Percentiles rank a stretch among this genome's conserved stretches.
Conservation (phyloP, 2,888 invertebrate genomes). For the Sesia bembeciformis region DNA sequence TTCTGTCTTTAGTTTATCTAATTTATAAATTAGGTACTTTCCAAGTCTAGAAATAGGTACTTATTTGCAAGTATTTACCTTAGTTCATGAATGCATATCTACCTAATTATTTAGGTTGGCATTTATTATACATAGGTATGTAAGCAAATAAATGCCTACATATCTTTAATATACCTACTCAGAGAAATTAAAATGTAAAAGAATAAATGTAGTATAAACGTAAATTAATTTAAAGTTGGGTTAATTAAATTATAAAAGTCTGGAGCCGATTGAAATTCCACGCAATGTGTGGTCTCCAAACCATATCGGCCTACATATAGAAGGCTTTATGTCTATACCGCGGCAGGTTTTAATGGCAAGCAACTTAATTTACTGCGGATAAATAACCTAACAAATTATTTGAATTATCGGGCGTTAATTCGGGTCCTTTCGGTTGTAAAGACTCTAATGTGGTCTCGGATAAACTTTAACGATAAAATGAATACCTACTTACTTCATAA, state of each 20-base stretch:
- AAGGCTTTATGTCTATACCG: constrained; percentile 1
- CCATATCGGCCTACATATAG: not conserved
- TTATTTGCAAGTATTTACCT: no score
- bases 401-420: constrained; percentile 1
- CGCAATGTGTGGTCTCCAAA: constrained; percentile 25
- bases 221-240: not conserved
- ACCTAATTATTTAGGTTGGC: no score
- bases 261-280: constrained; percentile 8
- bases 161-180: not conserved
- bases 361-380: constrained; percentile 25
- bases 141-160: no score
- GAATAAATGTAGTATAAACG: no score
- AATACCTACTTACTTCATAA: no score
- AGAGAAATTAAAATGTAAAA: not conserved
- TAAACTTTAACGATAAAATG: not conserved
- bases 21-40: no score
- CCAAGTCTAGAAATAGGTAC: no score
- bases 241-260: constrained; percentile 10
- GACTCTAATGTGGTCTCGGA: not conserved
- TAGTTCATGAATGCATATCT: no score
- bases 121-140: no score
- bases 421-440: not conserved
- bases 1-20: no score
- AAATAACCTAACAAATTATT: constrained; percentile 5
- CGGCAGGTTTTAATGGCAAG: constrained; percentile 15